A percentile compares a stretch with the other conserved stretches of the same genome.
Evolutionary conservation across 1,140 invertebrate genomes (phyloP).

Genomic region (Philopotamus ludificatus): DNA sequence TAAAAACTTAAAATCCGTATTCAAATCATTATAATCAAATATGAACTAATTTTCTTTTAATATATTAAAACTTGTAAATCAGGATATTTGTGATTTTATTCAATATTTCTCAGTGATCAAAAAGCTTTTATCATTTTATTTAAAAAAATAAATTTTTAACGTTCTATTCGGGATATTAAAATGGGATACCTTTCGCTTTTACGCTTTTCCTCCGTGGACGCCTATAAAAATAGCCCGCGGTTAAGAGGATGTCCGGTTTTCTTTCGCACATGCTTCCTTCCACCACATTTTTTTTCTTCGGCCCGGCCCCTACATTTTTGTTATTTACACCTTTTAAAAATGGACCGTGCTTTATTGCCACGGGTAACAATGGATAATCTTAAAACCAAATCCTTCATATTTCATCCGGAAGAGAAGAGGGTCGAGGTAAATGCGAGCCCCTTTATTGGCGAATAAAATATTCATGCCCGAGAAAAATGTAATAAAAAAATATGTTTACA

Average conservation of each 20-base stretch:
- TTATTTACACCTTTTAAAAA: constrained; percentile 26
- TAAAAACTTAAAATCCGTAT: too few species aligned
- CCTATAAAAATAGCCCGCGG: constrained; percentile 18
- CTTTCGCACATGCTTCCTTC: not conserved
- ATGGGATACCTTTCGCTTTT: not conserved
- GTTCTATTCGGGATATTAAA: constrained; percentile 9
- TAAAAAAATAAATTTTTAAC: not conserved
- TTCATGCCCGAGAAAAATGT: not conserved
- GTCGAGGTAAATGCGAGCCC: not conserved
- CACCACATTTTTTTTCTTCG: too few species aligned
- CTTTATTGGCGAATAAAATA: constrained; percentile 10
- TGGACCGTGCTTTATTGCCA: constrained; percentile 12
- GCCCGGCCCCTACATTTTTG: too few species aligned
- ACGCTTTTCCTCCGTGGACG: not conserved
- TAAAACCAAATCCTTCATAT: constrained; percentile 17
- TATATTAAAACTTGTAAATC: too few species aligned
- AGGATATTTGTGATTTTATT: too few species aligned
- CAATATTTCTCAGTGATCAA: too few species aligned
- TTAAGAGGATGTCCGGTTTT: constrained; percentile 12
- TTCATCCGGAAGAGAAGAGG: constrained; percentile 2
- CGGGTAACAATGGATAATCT: constrained; percentile 22
- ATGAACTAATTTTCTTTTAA: too few species aligned
- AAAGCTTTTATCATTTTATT: too few species aligned
- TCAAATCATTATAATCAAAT: too few species aligned
- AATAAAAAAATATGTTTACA: not conserved